A percentile compares a stretch with the other conserved stretches of the same genome.
phyloP scores from a whole-genome alignment of 2,888 invertebrate species.

The Watsonalla binaria region DNA sequence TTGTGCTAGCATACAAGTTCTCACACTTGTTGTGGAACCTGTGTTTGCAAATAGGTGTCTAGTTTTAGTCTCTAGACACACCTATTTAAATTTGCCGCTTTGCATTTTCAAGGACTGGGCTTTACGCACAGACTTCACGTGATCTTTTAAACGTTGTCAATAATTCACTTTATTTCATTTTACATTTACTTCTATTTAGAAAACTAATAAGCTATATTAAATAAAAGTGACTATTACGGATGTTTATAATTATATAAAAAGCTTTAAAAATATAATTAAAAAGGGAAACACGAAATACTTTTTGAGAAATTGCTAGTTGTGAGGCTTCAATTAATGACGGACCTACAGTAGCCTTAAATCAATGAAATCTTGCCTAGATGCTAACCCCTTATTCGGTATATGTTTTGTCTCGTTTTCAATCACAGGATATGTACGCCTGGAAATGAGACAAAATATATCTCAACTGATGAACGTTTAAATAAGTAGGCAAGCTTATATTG shows the following conservation, averaged over 20 bases:
- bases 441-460: not conserved
- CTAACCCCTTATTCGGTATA: not conserved
- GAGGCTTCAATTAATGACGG: constrained; percentile 36
- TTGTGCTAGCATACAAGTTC: constrained; percentile 23
- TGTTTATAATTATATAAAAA: not conserved
- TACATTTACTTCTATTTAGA: not conserved
- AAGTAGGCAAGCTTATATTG: too few relatives aligned
- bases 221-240: not conserved
- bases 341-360: constrained; percentile 31
- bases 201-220: not conserved
- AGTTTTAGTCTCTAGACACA: constrained; percentile 5
- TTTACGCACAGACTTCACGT: not conserved
- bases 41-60: constrained; percentile 8
- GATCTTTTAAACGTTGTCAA: not conserved
- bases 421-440: too few relatives aligned
- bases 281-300: constrained; percentile 32
- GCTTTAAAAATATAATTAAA: too few relatives aligned
- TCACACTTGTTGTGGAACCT: constrained; percentile 35
- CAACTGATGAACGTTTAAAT: not conserved
- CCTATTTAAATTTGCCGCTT: not conserved
- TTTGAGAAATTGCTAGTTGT: constrained; percentile 42
- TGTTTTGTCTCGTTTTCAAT: too few relatives aligned
- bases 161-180: not conserved
- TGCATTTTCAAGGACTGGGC: not conserved
- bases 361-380: constrained; percentile 16